These are phyloP conservation scores for Uloborus plumipes DNA, from an alignment of 2,888 invertebrate species.

Conservation along the genomic window DNA sequence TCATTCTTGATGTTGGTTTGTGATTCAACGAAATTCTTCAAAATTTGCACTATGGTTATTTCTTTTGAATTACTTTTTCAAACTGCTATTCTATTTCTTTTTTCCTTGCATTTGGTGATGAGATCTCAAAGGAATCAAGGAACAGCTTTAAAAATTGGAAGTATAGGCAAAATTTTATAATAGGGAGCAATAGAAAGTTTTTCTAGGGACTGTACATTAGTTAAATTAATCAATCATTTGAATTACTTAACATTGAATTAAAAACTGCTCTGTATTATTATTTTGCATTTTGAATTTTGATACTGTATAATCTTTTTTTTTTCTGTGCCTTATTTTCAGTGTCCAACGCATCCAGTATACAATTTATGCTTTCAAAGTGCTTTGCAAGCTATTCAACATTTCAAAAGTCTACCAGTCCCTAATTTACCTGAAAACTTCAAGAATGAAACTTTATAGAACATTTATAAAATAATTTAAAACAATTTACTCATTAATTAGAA, in stretches of 20 bases:
- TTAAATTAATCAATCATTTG: neutral
- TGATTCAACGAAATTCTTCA: too few relatives aligned
- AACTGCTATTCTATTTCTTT: too few relatives aligned
- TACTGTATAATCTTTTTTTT: neutral
- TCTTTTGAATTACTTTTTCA: too few relatives aligned
- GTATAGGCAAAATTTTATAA: too few relatives aligned
- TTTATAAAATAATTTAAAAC: neutral
- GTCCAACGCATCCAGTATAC: constrained; percentile 84
- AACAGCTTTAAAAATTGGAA: too few relatives aligned
- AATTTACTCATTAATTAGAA: neutral
- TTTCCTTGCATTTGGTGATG: too few relatives aligned
- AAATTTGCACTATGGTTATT: too few relatives aligned
- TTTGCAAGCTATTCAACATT: constrained; percentile 70
- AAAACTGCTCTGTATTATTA: neutral
- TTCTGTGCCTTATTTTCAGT: constrained; percentile 72
- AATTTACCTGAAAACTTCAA: neutral
- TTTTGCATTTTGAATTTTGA: neutral
- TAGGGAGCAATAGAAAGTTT: too few relatives aligned
- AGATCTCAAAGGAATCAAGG: too few relatives aligned
- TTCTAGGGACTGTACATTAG: too few relatives aligned
- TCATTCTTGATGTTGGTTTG: too few relatives aligned
- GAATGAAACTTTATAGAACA: neutral
- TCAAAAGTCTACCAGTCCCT: constrained; percentile 68
- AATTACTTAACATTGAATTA: too few relatives aligned
- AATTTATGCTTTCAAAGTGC: constrained; percentile 82